Conservation (phyloP, 23 tunicate species). For the Phallusia fumigata region DNA sequence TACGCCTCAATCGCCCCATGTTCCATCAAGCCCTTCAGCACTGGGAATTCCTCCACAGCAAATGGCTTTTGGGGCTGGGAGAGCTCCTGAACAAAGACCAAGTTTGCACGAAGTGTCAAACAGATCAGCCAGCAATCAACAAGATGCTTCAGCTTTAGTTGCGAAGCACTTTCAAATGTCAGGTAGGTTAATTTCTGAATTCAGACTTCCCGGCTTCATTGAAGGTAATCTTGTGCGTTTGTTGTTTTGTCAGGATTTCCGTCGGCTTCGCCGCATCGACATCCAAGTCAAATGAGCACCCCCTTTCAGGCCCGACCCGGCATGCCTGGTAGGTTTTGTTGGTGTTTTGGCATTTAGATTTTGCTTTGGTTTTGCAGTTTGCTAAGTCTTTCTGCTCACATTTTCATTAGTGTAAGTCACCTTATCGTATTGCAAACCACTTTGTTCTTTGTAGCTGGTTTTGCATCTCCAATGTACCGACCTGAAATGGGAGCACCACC, state of each 20-base stretch:
- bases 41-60: slow-evolving; percentile 13
- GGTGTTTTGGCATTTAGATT: no score
- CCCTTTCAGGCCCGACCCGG: neutral
- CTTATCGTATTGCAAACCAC: neutral
- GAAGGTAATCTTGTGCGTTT: no score
- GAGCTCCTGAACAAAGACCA: neutral
- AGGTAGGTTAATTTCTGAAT: slow-evolving; percentile 23
- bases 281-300: neutral
- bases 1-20: neutral
- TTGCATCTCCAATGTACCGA: neutral
- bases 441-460: neutral
- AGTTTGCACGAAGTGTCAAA: neutral
- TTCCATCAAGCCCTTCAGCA: neutral
- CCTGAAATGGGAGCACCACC: slow-evolving; percentile 16
- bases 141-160: slow-evolving; percentile 46
- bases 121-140: neutral
- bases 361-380: neutral
- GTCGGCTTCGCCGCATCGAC: neutral
- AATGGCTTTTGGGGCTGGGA: neutral
- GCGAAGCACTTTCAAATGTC: slow-evolving; percentile 67
- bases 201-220: no score
- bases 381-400: no score
- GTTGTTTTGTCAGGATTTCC: neutral
- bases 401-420: no score
- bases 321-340: neutral